phyloP scores from a whole-genome alignment of 2,888 invertebrate species.

The Lepidocyrtinus sp. region DNA sequence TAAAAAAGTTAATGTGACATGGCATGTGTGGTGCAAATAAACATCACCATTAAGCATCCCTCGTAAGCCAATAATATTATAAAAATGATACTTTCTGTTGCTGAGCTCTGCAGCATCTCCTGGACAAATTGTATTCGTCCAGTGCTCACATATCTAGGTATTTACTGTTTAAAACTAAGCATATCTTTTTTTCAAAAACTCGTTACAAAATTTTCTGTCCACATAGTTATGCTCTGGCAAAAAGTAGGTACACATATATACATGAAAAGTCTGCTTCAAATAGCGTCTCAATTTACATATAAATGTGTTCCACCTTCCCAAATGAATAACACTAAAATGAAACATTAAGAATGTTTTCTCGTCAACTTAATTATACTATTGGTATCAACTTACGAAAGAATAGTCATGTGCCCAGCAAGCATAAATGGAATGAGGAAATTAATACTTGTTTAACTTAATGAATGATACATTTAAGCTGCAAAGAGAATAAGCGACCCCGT shows the following conservation, averaged over 20 bases:
- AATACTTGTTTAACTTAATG: background rate
- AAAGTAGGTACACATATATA: background rate
- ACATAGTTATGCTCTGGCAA: background rate
- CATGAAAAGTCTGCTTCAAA: background rate
- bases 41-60: background rate
- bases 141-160: background rate
- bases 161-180: background rate
- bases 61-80: no score
- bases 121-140: background rate
- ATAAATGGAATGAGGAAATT: slow-evolving; percentile 31
- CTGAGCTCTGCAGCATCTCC: background rate
- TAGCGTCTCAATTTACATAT: background rate
- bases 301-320: background rate
- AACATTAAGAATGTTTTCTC: background rate
- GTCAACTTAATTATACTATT: background rate
- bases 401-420: background rate
- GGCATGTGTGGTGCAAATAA: background rate
- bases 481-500: no score
- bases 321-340: background rate
- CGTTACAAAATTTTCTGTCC: background rate
- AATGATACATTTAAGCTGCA: no score
- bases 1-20: background rate
- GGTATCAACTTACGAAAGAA: background rate
- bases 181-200: no score
- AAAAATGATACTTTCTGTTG: no score